phyloP scores from a whole-genome alignment of 2,797 vertebrate species.

The Girardinus metallicus region DNA sequence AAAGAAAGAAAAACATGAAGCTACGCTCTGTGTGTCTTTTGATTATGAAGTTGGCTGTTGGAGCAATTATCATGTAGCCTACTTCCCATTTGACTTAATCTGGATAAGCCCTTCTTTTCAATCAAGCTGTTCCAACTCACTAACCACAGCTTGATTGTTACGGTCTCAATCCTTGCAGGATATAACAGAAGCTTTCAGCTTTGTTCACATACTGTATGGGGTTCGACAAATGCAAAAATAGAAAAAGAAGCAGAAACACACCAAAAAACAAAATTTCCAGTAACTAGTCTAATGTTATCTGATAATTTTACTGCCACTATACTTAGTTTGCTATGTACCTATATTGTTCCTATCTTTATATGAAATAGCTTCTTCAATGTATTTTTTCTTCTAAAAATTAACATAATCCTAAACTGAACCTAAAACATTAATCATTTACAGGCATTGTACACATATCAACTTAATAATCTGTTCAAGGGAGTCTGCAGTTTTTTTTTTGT shows the following conservation, averaged over 20 bases:
- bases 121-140: constrained; percentile 66
- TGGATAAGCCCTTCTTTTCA: constrained; percentile 58
- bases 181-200: constrained; percentile 50
- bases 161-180: constrained; percentile 34
- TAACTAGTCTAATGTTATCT: neutral
- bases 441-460: neutral
- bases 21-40: constrained; percentile 16
- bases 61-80: constrained; percentile 62
- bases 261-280: constrained; percentile 19
- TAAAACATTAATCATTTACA: neutral
- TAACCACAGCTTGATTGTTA: constrained; percentile 52
- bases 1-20: constrained; percentile 17
- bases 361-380: neutral
- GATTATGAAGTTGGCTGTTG: constrained; percentile 47
- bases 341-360: neutral
- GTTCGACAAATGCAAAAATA: constrained; percentile 29
- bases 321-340: neutral
- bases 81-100: constrained; percentile 63
- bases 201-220: constrained; percentile 22
- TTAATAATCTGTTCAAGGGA: neutral
- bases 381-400: neutral
- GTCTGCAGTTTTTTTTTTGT: neutral
- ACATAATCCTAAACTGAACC: neutral
- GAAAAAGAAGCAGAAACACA: constrained; percentile 28
- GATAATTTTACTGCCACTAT: too few relatives aligned